A percentile compares a stretch with the other conserved stretches of the same genome.
Evolutionary conservation across 2,113 vertebrate genomes (phyloP).

Genomic region (Orthonyx spaldingii): DNA sequence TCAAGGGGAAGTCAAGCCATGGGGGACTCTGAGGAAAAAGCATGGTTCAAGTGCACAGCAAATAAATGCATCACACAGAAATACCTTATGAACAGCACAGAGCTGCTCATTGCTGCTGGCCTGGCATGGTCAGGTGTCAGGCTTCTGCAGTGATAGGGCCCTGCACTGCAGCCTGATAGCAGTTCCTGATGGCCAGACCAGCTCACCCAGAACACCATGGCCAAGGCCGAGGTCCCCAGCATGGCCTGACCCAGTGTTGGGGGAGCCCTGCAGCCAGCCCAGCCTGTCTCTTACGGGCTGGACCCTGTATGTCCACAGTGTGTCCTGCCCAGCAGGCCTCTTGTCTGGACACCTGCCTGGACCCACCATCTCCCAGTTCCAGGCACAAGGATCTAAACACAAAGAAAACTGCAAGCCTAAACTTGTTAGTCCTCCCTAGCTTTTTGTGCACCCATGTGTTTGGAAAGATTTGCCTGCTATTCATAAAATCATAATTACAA

Average conservation of each 20-base stretch:
- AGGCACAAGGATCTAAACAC: neutral
- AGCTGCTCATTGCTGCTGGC: neutral
- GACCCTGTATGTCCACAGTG: accelerated
- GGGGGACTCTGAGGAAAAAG: accelerated
- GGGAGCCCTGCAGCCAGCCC: accelerated
- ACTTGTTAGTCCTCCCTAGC: neutral
- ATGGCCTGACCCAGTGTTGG: accelerated
- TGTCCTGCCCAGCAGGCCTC: accelerated
- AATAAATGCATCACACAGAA: neutral
- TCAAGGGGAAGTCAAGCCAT: neutral
- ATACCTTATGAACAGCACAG: neutral
- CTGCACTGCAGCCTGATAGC: accelerated
- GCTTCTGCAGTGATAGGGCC: accelerated
- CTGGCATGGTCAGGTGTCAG: accelerated
- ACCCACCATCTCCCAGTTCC: accelerated
- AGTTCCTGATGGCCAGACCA: neutral
- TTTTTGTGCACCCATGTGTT: neutral
- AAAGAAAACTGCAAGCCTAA: neutral
- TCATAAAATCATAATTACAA: accelerated
- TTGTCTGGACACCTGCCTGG: accelerated
- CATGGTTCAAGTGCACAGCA: neutral
- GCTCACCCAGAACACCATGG: accelerated
- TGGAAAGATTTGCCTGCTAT: neutral
- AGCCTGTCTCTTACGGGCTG: accelerated
- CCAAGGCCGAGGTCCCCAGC: accelerated